A percentile compares a stretch with the other conserved stretches of the same genome.
phyloP scores from a whole-genome alignment of 2,113 vertebrate species.

The Vanacampus margaritifer region DNA sequence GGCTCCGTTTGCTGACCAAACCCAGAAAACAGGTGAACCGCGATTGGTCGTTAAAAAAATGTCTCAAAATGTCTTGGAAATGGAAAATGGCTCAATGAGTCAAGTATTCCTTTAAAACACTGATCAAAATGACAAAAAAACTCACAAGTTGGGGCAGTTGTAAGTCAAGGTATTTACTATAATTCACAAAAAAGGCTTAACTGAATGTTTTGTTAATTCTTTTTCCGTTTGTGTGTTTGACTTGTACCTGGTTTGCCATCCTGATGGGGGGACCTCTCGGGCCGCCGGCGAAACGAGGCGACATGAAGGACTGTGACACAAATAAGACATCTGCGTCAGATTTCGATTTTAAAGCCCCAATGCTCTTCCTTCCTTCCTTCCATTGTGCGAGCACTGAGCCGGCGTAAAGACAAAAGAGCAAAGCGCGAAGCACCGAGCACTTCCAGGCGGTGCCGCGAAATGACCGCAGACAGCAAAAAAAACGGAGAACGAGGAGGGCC shows the following conservation, averaged over 20 bases:
- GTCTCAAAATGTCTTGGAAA: too few relatives aligned
- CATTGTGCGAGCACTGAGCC: slow-evolving; percentile 18
- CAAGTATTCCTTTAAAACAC: too few relatives aligned
- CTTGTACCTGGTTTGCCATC: slow-evolving; percentile 93
- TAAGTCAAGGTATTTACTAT: too few relatives aligned
- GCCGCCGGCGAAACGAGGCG: slow-evolving; percentile 93
- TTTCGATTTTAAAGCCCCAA: neutral
- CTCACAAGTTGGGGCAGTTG: too few relatives aligned
- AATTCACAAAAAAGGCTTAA: too few relatives aligned
- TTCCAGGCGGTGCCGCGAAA: slow-evolving; percentile 30
- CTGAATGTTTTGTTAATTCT: neutral
- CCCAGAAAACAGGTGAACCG: too few relatives aligned
- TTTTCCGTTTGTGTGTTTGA: neutral
- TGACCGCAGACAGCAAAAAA: slow-evolving; percentile 38
- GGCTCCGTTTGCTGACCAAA: too few relatives aligned
- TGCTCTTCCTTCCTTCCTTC: neutral
- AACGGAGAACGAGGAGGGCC: slow-evolving; percentile 29
- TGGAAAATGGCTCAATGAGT: too few relatives aligned
- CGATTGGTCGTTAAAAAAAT: too few relatives aligned
- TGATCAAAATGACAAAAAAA: too few relatives aligned
- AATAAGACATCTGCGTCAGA: slow-evolving; percentile 41
- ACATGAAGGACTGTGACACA: slow-evolving; percentile 94
- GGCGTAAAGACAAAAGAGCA: slow-evolving; percentile 45
- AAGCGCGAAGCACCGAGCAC: slow-evolving; percentile 59
- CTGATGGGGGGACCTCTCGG: slow-evolving; percentile 92